Evolutionary conservation across 2,888 invertebrate species (phyloP), one percentile per base, ranked within the genome.

Genomic region (Girardia tigrina): DNA sequence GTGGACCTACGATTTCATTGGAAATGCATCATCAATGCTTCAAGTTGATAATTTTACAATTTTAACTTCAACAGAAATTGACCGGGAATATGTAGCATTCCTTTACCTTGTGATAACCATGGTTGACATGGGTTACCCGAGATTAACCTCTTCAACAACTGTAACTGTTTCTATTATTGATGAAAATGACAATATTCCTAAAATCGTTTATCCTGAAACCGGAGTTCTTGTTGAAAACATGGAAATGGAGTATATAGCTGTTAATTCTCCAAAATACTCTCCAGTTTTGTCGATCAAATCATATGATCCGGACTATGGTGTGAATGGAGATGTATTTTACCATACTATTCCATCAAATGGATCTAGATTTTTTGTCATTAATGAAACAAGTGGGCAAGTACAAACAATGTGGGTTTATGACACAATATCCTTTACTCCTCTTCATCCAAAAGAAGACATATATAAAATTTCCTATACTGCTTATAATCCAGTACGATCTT

Each of bases 81-180:
- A 56, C 23, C n/a, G 56, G 23, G 56, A 56, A n/a, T 56, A n/a
- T 6, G n/a, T 56, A 20, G 56, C n/a, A 56, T 56, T 20, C 23
- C 56, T 56, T 56, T 56, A 56, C n/a, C 6, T 56, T 8, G n/a
- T 56, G 23, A 56, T 56, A 20, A 56, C 8, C n/a, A 56, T 56
- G 56, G 56, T 56, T 56, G 56, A 56, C n/a, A 56, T 56, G 56
- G 56, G 56, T 12, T 56, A 56, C 23, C 56, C 56, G n/a, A n/a
- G 56, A 12, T 16, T 56, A 16, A 56, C 56, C 6, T 56, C 56
- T 56, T 56, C 56, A n/a, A 56, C 56, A 2, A 56, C 56, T 12
- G 23, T 56, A 6, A 56, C 56, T 12, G 56, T 56, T 12, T 56
- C 56, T 12, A n/a, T 56, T 20, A 56, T 56, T 12, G 56, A 56